Evolutionary conservation across 2,113 vertebrate genomes (phyloP), one percentile per base, ranked within the genome.

Genomic region (Nannobrachium achirus): DNA sequence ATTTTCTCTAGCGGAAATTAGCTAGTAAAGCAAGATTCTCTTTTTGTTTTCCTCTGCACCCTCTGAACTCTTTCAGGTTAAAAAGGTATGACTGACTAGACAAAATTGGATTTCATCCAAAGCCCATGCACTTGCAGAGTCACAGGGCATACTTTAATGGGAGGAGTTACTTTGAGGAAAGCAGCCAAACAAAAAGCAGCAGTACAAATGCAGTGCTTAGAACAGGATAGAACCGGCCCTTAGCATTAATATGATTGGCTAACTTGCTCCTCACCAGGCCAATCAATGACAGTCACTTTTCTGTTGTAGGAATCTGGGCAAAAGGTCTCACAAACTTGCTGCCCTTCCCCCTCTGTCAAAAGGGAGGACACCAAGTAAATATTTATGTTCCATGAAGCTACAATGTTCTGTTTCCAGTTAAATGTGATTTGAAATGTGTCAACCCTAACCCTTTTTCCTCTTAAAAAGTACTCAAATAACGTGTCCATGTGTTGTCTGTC

Each of bases 281-380:
- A 90, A 84, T 87, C 80, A 80, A 66, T 1, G 53, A 66, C 6
- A 51, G 13, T 6, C 1, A 3, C 15, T 40, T 68, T 39, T 69
- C 55, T 69, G 72, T 83, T 69, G 80, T 73, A 49, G 16, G 64
- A 76, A 91, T 78, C 67, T 92, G 82, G 89, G 90, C 83, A 74
- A 93, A 92, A 91, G 87, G 91, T 93, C 85, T 67, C 63, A 71
- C 64, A 79, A 83, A 85, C 73, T 71, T 49, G 1, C 41, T 68
- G n/a, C 80, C 80, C 82, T 67, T 58, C 85, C 84, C 80, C 79
- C 44, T 45, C 14, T 52, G 33, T 5, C 7, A 33, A 44, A n/a
- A 56, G 25, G 18, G 14, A 71, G 59, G 0, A n/a, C 75, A 61
- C 9, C 20, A 42, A 73, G 53, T 68, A 68, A 69, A 80, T 73